Percentiles rank a stretch among this genome's conserved stretches.
Conservation (phyloP, 2,113 vertebrate species). For the Ginglymostoma cirratum region DNA sequence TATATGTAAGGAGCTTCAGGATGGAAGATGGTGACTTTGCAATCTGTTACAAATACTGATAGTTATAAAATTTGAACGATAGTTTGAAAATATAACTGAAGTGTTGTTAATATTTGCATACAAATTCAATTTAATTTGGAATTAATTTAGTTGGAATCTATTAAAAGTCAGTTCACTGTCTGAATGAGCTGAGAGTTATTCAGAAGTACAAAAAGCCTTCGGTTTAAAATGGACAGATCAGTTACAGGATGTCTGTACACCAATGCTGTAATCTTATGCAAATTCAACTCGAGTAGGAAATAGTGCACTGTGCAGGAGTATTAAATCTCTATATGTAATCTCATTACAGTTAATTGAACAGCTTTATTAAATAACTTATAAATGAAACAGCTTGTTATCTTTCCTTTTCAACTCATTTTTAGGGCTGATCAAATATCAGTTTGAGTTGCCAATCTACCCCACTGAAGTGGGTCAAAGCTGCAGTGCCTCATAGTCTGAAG, state of each 20-base stretch:
- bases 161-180: not conserved
- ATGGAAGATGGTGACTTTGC: not conserved
- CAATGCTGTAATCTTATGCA: not conserved
- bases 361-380: slow-evolving; percentile 36
- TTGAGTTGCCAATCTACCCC: not conserved
- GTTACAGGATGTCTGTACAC: not conserved
- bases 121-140: not conserved
- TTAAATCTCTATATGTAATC: not conserved
- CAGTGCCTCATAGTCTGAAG: not conserved
- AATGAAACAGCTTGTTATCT: slow-evolving; percentile 4
- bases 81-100: slow-evolving; percentile 24
- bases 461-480: not conserved
- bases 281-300: not conserved
- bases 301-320: not conserved
- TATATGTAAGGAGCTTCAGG: not conserved
- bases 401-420: not conserved
- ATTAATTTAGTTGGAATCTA: slow-evolving; percentile 25
- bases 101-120: not conserved
- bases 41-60: slow-evolving; percentile 12
- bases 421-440: not conserved
- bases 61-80: not conserved
- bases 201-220: not conserved
- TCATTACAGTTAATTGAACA: slow-evolving; percentile 30
- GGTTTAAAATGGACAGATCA: not conserved
- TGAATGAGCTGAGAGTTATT: slow-evolving; percentile 11